Percentiles rank a stretch among this genome's conserved stretches.
phyloP scores from a whole-genome alignment of 2,113 vertebrate genomes.

The Uria aalge region DNA sequence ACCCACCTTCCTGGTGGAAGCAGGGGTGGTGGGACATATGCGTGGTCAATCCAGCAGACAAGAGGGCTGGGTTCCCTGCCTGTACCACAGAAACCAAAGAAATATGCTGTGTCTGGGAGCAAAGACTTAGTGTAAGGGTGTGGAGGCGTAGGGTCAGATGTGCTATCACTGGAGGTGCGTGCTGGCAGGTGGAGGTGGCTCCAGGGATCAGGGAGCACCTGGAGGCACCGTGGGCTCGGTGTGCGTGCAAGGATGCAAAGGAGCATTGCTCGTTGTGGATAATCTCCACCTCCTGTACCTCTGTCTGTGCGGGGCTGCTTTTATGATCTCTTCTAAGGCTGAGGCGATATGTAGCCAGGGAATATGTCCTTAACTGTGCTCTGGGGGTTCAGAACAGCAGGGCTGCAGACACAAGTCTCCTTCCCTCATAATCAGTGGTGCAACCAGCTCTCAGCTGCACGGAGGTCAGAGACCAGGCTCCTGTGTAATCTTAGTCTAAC shows the following conservation, averaged over 20 bases:
- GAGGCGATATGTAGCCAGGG: accelerated
- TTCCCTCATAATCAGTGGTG: neutral
- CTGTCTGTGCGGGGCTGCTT: neutral
- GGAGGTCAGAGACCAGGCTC: neutral
- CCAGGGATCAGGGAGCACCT: neutral
- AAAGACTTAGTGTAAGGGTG: neutral
- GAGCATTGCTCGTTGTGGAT: accelerated
- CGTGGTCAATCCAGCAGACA: accelerated
- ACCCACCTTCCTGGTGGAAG: neutral
- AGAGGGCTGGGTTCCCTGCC: neutral
- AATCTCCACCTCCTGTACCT: neutral
- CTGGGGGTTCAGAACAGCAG: neutral
- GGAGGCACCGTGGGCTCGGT: accelerated
- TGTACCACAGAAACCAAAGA: neutral
- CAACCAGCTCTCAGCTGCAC: neutral
- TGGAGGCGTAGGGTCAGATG: accelerated
- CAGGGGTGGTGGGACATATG: neutral
- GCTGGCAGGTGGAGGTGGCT: neutral
- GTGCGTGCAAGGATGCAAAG: neutral
- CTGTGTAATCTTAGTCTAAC: neutral
- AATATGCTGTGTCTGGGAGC: neutral
- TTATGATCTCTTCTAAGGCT: neutral
- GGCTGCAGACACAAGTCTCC: neutral
- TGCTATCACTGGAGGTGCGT: accelerated
- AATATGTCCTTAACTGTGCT: neutral